Base-by-base conservation (phyloP, 2,888 invertebrate species). In the Oligia latruncula region DNA sequence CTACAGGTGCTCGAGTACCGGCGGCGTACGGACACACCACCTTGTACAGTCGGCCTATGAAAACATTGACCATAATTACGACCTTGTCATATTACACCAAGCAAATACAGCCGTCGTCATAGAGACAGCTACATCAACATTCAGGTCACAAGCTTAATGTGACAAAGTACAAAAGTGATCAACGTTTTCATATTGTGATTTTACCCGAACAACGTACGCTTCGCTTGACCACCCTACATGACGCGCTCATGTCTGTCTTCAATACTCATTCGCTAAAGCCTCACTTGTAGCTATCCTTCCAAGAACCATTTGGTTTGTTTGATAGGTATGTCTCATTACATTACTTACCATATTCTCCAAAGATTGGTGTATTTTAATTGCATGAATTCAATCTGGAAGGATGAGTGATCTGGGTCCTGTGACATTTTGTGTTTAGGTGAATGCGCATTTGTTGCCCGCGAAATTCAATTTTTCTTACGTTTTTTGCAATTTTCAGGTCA, bases 1-100 rank as follows among this genome's bases (percentile, higher is more conserved):
- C 92, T 84, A 83, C 87, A 88, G 90, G 81, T 70, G 77, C 80
- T 71, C 80, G 78, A 70, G 70, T 55, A 13, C 60, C 76, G 58
- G 40, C 40, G 58, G 58, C 11, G 40, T 46, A 43, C 66, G 46
- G 40, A 46, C 2, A 20, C 67, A 46, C 43, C 43, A 9, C 35
- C 60, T 46, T 68, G 76, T 82, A 52, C 66, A 80, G 76, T 13
- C 60, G 35, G 35, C 23, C n/a, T 66, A 15, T 29, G 65, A 58
- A 65, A 66, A 80, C 79, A 15, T 43, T 79, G 58, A 49, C 74
- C 65, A 65, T 64, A 52, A 20, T 62, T 23, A 64, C 5, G 58
- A 82, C 40, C 5, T 74, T 74, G 46, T 66, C 58, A 35, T 49
- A 58, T 52, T 35, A 17, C 15, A 15, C 43, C 35, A 58, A n/a